Evolutionary conservation across 2,797 vertebrate species (phyloP).

Genomic region (Echiichthys vipera): DNA sequence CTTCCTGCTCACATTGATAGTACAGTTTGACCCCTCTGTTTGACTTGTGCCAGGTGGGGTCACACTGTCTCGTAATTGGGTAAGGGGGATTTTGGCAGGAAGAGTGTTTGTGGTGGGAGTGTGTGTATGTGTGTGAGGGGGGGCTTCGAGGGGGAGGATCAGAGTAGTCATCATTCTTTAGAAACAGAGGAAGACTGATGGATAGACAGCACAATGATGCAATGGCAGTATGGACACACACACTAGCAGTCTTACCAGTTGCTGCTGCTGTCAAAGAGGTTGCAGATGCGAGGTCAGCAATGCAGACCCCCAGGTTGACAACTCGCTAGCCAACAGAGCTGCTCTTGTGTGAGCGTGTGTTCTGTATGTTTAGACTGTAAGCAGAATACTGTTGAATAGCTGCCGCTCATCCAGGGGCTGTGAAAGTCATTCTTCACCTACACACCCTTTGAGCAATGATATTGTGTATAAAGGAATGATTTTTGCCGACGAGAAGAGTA

Average conservation of each 20-base stretch:
- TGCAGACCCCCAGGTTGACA: conserved; percentile 36
- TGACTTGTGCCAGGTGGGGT: conserved; percentile 61
- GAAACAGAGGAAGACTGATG: conserved; percentile 14
- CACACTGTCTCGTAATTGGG: conserved; percentile 44
- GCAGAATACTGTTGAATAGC: conserved; percentile 69
- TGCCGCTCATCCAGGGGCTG: conserved; percentile 57
- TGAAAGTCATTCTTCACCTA: conserved; percentile 40
- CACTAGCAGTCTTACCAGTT: conserved; percentile 2
- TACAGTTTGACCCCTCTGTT: conserved; percentile 65
- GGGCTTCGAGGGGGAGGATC: not conserved
- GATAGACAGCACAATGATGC: conserved; percentile 30
- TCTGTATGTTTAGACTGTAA: conserved; percentile 72
- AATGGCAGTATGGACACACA: conserved; percentile 18
- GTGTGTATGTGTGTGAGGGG: conserved; percentile 20
- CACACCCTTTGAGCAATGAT: conserved; percentile 39
- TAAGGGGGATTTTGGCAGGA: conserved; percentile 11
- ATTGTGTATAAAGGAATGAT: not conserved
- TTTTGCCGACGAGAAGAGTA: not conserved
- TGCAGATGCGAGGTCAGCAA: conserved; percentile 44
- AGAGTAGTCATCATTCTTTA: conserved; percentile 1
- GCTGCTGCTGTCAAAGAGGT: conserved; percentile 28
- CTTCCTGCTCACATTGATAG: conserved; percentile 57
- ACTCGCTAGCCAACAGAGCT: conserved; percentile 45
- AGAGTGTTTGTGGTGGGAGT: conserved; percentile 24
- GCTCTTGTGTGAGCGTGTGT: conserved; percentile 57